These are phyloP conservation scores for Scytalopus superciliaris DNA, from an alignment of 2,113 vertebrate species.

Conservation along the genomic window DNA sequence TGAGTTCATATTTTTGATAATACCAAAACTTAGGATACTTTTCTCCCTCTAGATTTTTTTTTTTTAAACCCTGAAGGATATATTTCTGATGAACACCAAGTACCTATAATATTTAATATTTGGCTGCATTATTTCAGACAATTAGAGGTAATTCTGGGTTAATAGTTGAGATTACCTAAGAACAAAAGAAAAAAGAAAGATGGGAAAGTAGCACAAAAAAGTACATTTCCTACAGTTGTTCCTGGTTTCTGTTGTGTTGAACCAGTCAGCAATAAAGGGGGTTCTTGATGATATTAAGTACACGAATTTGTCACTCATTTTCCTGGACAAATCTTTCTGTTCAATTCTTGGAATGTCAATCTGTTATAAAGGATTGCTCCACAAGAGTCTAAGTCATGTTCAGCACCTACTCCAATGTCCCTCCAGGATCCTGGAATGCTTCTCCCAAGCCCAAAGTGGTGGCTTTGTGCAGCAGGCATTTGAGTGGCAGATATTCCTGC, in stretches of 20 bases:
- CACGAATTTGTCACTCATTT: fast-evolving
- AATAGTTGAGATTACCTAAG: not conserved
- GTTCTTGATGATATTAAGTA: not conserved
- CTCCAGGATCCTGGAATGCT: not conserved
- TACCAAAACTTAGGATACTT: not conserved
- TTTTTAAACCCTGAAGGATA: not conserved
- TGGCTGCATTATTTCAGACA: not conserved
- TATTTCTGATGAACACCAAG: not conserved
- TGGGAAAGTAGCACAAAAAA: not conserved
- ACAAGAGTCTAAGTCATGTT: not conserved
- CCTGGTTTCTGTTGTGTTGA: not conserved
- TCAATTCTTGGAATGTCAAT: not conserved
- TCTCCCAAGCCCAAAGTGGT: not conserved
- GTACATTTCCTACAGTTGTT: not conserved
- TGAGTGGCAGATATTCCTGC: not conserved
- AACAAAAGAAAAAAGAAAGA: not conserved
- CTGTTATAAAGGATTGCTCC: not conserved
- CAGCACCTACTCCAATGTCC: fast-evolving
- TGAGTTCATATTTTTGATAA: conserved; percentile 3
- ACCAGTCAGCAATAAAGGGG: not conserved
- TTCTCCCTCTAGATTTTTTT: not conserved
- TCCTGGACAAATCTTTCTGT: not conserved
- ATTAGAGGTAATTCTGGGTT: not conserved
- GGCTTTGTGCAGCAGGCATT: not conserved
- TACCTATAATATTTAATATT: not conserved